These are phyloP conservation scores for Lepus oiostolus DNA, from an alignment of 2,797 vertebrate species.

Conservation along the genomic window DNA sequence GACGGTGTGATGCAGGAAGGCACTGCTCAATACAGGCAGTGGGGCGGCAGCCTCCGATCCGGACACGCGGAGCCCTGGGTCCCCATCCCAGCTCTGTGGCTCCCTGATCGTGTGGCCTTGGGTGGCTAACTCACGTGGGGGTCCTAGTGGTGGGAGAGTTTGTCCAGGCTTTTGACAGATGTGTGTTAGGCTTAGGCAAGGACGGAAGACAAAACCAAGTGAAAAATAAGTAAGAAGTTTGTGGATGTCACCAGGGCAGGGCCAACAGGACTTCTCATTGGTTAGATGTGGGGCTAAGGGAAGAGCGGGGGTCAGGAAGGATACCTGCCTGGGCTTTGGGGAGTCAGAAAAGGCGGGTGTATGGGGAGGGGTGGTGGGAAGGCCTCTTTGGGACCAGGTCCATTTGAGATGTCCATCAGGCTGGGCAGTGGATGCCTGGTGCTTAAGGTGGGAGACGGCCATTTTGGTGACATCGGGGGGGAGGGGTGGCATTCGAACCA, in stretches of 20 bases:
- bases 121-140: rapidly evolving
- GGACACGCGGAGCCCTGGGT: background rate
- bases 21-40: rapidly evolving
- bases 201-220: background rate
- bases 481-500: background rate
- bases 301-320: rapidly evolving
- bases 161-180: background rate
- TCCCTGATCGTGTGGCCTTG: rapidly evolving
- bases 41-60: too few relatives aligned
- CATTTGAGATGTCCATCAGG: background rate
- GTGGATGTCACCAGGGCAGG: background rate
- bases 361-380: background rate
- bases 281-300: background rate
- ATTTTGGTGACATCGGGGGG: rapidly evolving
- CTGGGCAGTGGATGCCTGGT: background rate
- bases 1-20: rapidly evolving
- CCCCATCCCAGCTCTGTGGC: background rate
- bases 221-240: background rate
- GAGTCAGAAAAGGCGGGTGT: background rate
- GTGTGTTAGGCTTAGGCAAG: background rate
- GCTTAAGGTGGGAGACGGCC: rapidly evolving
- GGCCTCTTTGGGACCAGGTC: too few relatives aligned
- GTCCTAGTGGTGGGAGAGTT: background rate
- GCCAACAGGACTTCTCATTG: background rate
- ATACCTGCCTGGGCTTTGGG: background rate